Conservation (phyloP, 2,888 invertebrate species). For the Cheilosia soror region DNA sequence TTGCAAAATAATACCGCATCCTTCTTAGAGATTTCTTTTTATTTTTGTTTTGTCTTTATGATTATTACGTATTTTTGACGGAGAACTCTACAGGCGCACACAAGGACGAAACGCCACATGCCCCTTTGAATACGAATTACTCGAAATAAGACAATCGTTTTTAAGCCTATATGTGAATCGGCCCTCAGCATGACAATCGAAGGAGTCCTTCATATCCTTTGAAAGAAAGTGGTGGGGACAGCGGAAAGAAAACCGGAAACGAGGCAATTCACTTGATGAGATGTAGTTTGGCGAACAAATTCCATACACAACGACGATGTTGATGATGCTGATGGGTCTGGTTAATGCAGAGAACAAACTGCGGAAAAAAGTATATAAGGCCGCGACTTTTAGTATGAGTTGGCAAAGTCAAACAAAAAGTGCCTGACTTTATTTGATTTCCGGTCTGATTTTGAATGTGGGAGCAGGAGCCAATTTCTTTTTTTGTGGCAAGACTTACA, state of each 20-base stretch:
- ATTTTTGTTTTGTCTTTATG: slow-evolving; percentile 55
- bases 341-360: slow-evolving; percentile 48
- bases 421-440: slow-evolving; percentile 65
- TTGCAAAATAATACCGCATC: slow-evolving; percentile 60
- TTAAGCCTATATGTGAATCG: slow-evolving; percentile 60
- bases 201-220: slow-evolving; percentile 33
- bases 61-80: slow-evolving; percentile 51
- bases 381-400: slow-evolving; percentile 21
- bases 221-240: slow-evolving; percentile 1
- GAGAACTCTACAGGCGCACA: slow-evolving; percentile 2
- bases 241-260: slow-evolving; percentile 51
- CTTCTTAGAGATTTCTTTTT: slow-evolving; percentile 9
- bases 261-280: slow-evolving; percentile 72
- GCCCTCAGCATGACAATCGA: slow-evolving; percentile 9
- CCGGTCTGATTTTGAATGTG: slow-evolving; percentile 43
- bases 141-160: slow-evolving; percentile 68
- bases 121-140: slow-evolving; percentile 74
- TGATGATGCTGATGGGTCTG: slow-evolving; percentile 16
- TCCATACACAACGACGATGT: slow-evolving; percentile 35
- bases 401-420: slow-evolving; percentile 57
- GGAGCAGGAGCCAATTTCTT: slow-evolving; percentile 37
- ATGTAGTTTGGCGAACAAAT: slow-evolving; percentile 65
- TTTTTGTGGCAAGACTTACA: slow-evolving; percentile 70
- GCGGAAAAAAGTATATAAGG: slow-evolving; percentile 23
- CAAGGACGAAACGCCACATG: slow-evolving; percentile 71